A percentile compares a stretch with the other conserved stretches of the same genome.
phyloP scores from a whole-genome alignment of 1,140 invertebrate species.

The Aphaenogaster floridana region DNA sequence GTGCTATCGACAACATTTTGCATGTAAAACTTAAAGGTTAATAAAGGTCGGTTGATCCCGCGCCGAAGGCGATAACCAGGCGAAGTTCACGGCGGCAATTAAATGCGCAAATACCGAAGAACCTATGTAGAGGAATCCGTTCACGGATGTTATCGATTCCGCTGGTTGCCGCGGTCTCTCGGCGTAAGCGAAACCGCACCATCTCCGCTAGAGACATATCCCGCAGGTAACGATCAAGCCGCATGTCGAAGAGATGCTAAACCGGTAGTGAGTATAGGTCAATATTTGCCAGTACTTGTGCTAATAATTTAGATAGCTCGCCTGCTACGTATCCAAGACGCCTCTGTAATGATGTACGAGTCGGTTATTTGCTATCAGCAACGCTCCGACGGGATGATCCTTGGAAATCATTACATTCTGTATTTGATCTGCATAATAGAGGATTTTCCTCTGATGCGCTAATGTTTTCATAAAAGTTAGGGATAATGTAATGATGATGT shows the following conservation, averaged over 20 bases:
- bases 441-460: neutral
- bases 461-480: neutral
- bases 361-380: conserved; percentile 42
- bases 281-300: conserved; percentile 53
- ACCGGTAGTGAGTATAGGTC: conserved; percentile 48
- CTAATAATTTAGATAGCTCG: conserved; percentile 55
- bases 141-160: conserved; percentile 55
- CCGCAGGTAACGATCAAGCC: conserved; percentile 53
- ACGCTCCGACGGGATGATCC: conserved; percentile 10
- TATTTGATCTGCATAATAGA: neutral
- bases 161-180: conserved; percentile 32
- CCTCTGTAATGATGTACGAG: conserved; percentile 36
- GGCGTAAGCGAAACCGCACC: conserved; percentile 51
- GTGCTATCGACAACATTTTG: neutral
- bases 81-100: conserved; percentile 54
- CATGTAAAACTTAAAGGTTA: conserved; percentile 49
- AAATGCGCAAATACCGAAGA: conserved; percentile 63
- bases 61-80: conserved; percentile 49
- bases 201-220: conserved; percentile 41
- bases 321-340: conserved; percentile 23
- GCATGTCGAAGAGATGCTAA: conserved; percentile 60
- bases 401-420: neutral
- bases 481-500: neutral
- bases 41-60: conserved; percentile 21
- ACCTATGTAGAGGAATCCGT: conserved; percentile 25